A percentile compares a stretch with the other conserved stretches of the same genome.
phyloP scores from a whole-genome alignment of 1,140 invertebrate species.

The Lerema accius region DNA sequence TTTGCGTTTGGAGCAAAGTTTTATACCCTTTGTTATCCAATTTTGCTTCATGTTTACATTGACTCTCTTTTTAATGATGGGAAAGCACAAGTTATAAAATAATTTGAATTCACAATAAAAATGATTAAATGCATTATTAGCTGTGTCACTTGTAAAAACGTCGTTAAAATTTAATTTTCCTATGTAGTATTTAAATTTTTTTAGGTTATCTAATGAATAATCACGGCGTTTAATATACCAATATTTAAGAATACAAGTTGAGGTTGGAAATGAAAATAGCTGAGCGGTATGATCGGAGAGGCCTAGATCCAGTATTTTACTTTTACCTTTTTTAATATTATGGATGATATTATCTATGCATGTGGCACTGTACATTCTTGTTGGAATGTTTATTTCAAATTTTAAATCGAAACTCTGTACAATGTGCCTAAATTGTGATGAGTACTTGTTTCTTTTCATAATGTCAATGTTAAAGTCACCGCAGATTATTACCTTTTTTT shows the following conservation, averaged over 20 bases:
- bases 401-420: conserved; percentile 17
- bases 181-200: conserved; percentile 14
- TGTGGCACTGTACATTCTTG: conserved; percentile 13
- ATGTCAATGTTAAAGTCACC: conserved; percentile 13
- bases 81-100: conserved; percentile 17
- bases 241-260: background rate
- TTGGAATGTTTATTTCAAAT: conserved; percentile 20
- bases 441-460: background rate
- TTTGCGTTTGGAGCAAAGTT: background rate
- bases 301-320: conserved; percentile 3
- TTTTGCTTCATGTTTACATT: background rate
- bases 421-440: background rate
- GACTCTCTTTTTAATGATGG: background rate
- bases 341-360: conserved; percentile 33
- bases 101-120: conserved; percentile 17
- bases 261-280: background rate
- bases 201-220: background rate
- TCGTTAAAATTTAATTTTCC: background rate
- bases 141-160: background rate
- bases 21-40: background rate
- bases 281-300: conserved; percentile 12
- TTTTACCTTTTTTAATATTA: conserved; percentile 8
- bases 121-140: background rate
- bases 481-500: conserved; percentile 9
- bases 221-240: conserved; percentile 1